Base-by-base conservation (phyloP, 92 coral and sea anemone species). In the Zoanthus sansibaricus region DNA sequence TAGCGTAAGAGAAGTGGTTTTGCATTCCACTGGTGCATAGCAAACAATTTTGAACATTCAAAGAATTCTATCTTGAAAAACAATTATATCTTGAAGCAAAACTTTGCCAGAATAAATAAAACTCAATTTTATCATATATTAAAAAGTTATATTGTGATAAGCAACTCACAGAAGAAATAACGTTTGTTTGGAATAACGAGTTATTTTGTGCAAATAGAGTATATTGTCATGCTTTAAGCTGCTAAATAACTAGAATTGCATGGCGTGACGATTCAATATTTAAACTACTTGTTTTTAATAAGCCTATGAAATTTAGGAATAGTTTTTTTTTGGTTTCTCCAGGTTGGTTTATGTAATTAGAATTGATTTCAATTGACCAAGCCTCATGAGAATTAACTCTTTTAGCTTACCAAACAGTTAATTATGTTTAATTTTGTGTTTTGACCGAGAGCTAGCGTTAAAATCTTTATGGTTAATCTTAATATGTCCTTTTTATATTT, bases 141-240 rank as follows among this genome's bases (percentile, higher is more conserved):
- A 37, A 37, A 37, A 37, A 37, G 42, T 4, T 37, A 37, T 37
- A 37, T 37, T 37, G 42, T 37, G 42, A 2, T 37, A 49, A 49
- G 7, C 55, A 49, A 49, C 25, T 13, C 20, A 20, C 69, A 62
- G 69, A 13, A 11, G 21, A 62, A 16, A 62, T 11, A 16, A 62
- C 16, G 18, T 20, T 13, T 16, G 25, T 16, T 7, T 13, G 69
- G 1, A 62, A 16, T 16, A 62, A 62, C 16, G 69, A 16, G n/a
- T 62, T 62, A 20, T 62, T 11, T 13, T 62, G 12, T 62, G 25
- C 7, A 16, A 16, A 20, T 5, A 62, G 10, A 14, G 16, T 62
- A 2, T 64, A 33, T 78, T 78, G 71, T 32, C 62, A 78, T 59
- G 83, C 71, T 59, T 78, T 49, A 7, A 49, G 4, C 7, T 49